Conservation (phyloP, 2,888 invertebrate genomes). For the Seira ritae region DNA sequence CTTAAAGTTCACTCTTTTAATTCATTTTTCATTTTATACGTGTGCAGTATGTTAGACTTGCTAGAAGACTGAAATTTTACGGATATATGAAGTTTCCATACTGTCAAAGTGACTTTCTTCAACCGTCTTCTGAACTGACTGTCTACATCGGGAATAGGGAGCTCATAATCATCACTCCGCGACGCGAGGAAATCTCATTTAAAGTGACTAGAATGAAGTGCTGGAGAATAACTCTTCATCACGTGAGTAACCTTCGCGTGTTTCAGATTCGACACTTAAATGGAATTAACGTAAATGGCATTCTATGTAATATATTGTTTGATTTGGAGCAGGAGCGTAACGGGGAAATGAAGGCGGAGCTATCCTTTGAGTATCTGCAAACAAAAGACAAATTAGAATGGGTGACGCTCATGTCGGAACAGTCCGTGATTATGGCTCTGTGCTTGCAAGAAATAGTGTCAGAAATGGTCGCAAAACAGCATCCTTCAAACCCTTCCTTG, state of each 20-base stretch:
- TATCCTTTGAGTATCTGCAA: conserved; percentile 96
- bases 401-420: conserved; percentile 93
- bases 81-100: conserved; percentile 89
- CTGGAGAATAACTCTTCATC: conserved; percentile 95
- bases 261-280: too few species aligned
- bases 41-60: conserved; percentile 89
- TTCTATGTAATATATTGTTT: not conserved
- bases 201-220: conserved; percentile 97
- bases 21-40: conserved; percentile 66
- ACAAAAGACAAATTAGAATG: conserved; percentile 94
- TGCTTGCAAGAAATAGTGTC: conserved; percentile 97
- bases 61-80: conserved; percentile 89
- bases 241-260: conserved; percentile 79
- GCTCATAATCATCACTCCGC: conserved; percentile 80
- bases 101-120: conserved; percentile 87
- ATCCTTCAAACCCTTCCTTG: conserved; percentile 75
- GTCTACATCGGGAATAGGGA: conserved; percentile 92
- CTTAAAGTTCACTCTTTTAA: not conserved
- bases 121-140: conserved; percentile 81
- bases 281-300: not conserved
- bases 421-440: conserved; percentile 96
- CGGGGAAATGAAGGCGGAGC: conserved; percentile 78
- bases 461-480: conserved; percentile 88
- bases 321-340: conserved; percentile 60
- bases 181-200: conserved; percentile 84